These are phyloP conservation scores for Porites australiensis DNA, from an alignment of 64 coral and sea anemone genomes.

Conservation along the genomic window DNA sequence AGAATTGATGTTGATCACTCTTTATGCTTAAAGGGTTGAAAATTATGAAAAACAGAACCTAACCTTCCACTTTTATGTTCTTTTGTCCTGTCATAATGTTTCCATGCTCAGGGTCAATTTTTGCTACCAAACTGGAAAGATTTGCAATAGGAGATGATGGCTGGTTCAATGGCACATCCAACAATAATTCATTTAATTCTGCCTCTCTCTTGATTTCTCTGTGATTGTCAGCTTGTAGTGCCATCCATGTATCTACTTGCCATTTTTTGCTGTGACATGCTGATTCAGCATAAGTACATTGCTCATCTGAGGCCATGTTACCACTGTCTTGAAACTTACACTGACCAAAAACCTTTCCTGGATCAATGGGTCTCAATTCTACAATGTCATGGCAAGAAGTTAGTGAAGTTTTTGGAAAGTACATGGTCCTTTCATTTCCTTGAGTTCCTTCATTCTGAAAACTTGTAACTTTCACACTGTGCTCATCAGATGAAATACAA, in stretches of 20 bases:
- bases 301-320: neutral
- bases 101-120: constrained; percentile 56
- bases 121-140: constrained; percentile 66
- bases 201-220: neutral
- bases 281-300: neutral
- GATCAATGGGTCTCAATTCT: constrained; percentile 28
- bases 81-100: constrained; percentile 36
- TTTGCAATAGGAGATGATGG: constrained; percentile 69
- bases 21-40: too few relatives aligned
- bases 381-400: neutral
- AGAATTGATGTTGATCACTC: too few relatives aligned
- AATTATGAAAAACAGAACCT: too few relatives aligned
- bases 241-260: neutral
- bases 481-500: neutral
- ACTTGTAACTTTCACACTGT: neutral
- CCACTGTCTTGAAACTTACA: neutral
- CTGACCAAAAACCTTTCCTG: constrained; percentile 35
- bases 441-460: neutral
- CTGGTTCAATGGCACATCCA: neutral
- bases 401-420: neutral
- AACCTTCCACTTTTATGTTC: constrained; percentile 12
- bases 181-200: neutral
- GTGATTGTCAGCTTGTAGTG: neutral
- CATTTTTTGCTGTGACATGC: neutral
- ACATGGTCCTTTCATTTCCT: neutral